Conservation (phyloP, 1,140 invertebrate genomes). For the Drosophila busckii region DNA sequence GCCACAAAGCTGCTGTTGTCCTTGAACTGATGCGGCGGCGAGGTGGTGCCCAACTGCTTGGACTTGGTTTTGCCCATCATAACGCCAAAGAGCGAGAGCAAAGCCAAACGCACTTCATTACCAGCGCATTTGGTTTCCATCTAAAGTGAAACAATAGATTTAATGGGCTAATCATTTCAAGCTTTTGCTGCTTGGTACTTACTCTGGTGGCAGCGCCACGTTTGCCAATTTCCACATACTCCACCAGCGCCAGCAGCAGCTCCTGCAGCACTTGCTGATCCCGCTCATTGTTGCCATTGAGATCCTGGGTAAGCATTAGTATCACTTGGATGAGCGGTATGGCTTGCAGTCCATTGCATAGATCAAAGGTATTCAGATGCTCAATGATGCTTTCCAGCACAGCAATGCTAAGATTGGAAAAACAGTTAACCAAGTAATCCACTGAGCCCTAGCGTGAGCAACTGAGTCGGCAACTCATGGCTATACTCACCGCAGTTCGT, state of each 20-base stretch:
- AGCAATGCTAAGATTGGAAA: conserved; percentile 43
- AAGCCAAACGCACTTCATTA: conserved; percentile 91
- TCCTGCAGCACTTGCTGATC: conserved; percentile 88
- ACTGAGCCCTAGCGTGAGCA: too few species aligned
- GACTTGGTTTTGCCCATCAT: conserved; percentile 78
- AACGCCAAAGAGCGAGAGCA: conserved; percentile 86
- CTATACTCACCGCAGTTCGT: conserved; percentile 81
- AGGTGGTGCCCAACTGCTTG: conserved; percentile 77
- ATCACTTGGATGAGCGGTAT: conserved; percentile 95
- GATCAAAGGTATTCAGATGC: conserved; percentile 75
- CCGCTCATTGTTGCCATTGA: conserved; percentile 90
- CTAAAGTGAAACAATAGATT: conserved; percentile 12
- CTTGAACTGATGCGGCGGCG: conserved; percentile 80
- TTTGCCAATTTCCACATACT: conserved; percentile 88
- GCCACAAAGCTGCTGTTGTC: conserved; percentile 86
- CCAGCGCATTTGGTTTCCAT: conserved; percentile 81
- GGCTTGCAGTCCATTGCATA: conserved; percentile 85
- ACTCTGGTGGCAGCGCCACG: conserved; percentile 67
- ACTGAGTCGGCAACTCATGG: not conserved
- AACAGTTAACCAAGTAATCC: not conserved
- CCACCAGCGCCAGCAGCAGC: conserved; percentile 86
- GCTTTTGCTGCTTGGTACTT: not conserved
- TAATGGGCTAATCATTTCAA: not conserved
- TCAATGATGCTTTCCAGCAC: conserved; percentile 75
- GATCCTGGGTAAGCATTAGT: conserved; percentile 93